Conservation (phyloP, 2,888 invertebrate genomes). For the Leptopilina syphax region DNA sequence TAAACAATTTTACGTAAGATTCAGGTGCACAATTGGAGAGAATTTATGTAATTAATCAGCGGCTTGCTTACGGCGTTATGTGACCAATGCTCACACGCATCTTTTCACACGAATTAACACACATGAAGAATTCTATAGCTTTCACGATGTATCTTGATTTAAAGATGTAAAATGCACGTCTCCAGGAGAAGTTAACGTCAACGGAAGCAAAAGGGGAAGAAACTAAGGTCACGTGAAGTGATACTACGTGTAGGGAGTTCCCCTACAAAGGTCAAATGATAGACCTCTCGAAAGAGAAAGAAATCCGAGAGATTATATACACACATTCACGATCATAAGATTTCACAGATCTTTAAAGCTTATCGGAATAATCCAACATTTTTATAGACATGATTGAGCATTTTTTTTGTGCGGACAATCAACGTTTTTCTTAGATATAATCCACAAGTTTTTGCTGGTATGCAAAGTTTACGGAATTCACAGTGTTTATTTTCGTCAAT, state of each 20-base stretch:
- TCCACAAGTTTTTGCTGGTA: no score
- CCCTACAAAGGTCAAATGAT: conserved; percentile 3
- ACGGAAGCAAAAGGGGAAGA: conserved; percentile 32
- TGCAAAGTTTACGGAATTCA: no score
- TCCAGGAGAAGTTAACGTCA: conserved; percentile 15
- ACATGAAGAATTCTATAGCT: conserved; percentile 19
- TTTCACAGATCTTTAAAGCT: not conserved
- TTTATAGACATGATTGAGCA: not conserved
- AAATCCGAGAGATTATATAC: not conserved
- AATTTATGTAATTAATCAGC: conserved; percentile 40
- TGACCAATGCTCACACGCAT: conserved; percentile 34
- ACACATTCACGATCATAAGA: no score
- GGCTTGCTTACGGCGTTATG: conserved; percentile 34
- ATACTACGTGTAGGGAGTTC: conserved; percentile 10
- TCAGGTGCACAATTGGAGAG: conserved; percentile 40
- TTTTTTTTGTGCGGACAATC: no score
- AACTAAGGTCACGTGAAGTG: conserved; percentile 29
- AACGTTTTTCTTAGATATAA: no score
- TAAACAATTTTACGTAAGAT: conserved; percentile 40
- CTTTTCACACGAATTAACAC: conserved; percentile 37
- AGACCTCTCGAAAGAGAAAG: conserved; percentile 15
- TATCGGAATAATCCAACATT: not conserved
- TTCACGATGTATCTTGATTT: conserved; percentile 36
- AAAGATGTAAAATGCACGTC: conserved; percentile 26
- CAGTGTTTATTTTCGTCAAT: no score